Percentiles rank a stretch among this genome's conserved stretches.
phyloP scores from a whole-genome alignment of 2,888 invertebrate species.

The Spatulosminthurus flaviceps region DNA sequence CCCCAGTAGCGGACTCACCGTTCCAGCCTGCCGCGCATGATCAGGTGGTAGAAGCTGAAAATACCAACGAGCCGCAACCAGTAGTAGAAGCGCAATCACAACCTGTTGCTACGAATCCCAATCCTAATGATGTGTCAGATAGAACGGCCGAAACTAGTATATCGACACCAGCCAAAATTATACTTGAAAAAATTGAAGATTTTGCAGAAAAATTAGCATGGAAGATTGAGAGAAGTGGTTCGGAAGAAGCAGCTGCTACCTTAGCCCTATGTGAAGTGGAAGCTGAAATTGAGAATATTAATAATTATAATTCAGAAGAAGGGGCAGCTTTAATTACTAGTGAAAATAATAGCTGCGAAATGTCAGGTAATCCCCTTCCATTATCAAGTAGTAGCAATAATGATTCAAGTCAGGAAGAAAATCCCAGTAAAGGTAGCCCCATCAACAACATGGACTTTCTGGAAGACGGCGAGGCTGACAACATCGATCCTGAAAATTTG shows the following conservation, averaged over 20 bases:
- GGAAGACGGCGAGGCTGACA: background rate
- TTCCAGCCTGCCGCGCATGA: constrained; percentile 26
- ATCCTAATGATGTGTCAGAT: too few species aligned
- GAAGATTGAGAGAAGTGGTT: constrained; percentile 34
- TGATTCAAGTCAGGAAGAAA: background rate
- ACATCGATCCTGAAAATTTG: background rate
- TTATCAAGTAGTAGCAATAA: background rate
- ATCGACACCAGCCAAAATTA: background rate
- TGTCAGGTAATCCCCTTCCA: constrained; percentile 10
- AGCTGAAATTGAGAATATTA: constrained; percentile 23
- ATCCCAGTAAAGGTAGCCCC: background rate
- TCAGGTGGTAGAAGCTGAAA: background rate
- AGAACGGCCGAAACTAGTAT: too few species aligned
- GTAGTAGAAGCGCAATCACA: background rate
- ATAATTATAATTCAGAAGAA: background rate
- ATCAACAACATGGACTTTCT: constrained; percentile 20
- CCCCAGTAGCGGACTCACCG: background rate
- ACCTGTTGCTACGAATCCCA: too few species aligned
- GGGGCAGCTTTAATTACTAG: constrained; percentile 3
- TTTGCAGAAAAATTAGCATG: constrained; percentile 41
- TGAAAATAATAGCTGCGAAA: background rate
- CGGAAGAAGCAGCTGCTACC: constrained; percentile 40
- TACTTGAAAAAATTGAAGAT: constrained; percentile 33
- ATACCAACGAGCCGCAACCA: background rate
- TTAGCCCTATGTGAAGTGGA: constrained; percentile 22